phyloP scores from a whole-genome alignment of 2,888 invertebrate genomes.

The Phyllotreta striolata region DNA sequence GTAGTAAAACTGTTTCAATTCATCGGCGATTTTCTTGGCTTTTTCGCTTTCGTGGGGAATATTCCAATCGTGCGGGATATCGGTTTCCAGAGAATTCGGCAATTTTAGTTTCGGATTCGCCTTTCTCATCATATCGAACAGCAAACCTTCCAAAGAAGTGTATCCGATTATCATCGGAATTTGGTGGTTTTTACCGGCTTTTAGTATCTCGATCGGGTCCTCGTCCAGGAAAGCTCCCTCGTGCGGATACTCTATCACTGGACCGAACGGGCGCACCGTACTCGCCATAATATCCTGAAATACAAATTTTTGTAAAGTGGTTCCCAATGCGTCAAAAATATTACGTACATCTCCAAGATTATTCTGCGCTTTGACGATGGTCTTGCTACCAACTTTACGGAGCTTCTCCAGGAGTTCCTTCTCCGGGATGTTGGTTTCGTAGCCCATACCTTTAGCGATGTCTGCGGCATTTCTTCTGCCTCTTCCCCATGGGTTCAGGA shows the following conservation, averaged over 20 bases:
- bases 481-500: slow-evolving; percentile 50
- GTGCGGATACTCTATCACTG: slow-evolving; percentile 46
- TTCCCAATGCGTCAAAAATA: too few relatives aligned
- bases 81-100: slow-evolving; percentile 43
- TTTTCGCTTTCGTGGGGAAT: slow-evolving; percentile 43
- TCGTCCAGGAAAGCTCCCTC: slow-evolving; percentile 52
- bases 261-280: slow-evolving; percentile 44
- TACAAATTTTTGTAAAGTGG: slow-evolving; percentile 39
- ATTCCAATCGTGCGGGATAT: slow-evolving; percentile 47
- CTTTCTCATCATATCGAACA: slow-evolving; percentile 11
- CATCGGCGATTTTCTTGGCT: slow-evolving; percentile 54
- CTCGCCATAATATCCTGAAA: slow-evolving; percentile 42
- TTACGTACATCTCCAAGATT: slow-evolving; percentile 45
- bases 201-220: slow-evolving; percentile 51
- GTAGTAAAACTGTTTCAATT: slow-evolving; percentile 60
- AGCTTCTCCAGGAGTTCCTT: slow-evolving; percentile 47
- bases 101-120: slow-evolving; percentile 31
- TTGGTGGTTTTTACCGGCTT: slow-evolving; percentile 52
- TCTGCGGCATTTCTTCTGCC: slow-evolving; percentile 44
- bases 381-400: slow-evolving; percentile 38
- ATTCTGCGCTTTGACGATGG: slow-evolving; percentile 42
- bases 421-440: slow-evolving; percentile 45
- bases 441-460: slow-evolving; percentile 45
- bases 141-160: slow-evolving; percentile 40
- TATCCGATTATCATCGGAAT: slow-evolving; percentile 58